phyloP scores from a whole-genome alignment of 2,797 vertebrate species.

The Apogon hyalosoma region DNA sequence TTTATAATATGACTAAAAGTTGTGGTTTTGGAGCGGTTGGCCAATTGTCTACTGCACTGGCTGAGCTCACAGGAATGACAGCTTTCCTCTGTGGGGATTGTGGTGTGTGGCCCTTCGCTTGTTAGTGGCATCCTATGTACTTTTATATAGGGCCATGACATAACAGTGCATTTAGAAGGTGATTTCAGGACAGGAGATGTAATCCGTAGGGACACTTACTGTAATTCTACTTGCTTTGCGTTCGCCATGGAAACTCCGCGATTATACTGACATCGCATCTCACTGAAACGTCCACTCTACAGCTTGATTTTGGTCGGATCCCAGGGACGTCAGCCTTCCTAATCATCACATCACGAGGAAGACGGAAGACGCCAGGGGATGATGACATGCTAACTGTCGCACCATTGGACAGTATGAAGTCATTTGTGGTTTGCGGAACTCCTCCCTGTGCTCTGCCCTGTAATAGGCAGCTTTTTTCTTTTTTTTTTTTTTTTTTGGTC shows the following conservation, averaged over 20 bases:
- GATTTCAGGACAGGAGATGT: constrained; percentile 26
- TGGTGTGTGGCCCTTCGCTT: constrained; percentile 34
- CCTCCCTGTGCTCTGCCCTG: constrained; percentile 59
- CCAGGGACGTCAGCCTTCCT: constrained; percentile 44
- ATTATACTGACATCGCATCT: constrained; percentile 33
- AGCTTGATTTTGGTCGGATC: constrained; percentile 30
- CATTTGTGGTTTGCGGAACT: constrained; percentile 45
- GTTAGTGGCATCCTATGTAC: constrained; percentile 29
- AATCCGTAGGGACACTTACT: constrained; percentile 9
- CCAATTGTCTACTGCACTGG: constrained; percentile 44
- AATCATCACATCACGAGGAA: constrained; percentile 52
- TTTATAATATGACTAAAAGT: constrained; percentile 39
- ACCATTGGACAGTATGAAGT: constrained; percentile 57
- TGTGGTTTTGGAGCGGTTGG: constrained; percentile 50
- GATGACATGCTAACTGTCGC: constrained; percentile 53
- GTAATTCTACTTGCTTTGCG: constrained; percentile 12
- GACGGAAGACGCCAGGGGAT: constrained; percentile 46
- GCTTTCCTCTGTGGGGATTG: constrained; percentile 37
- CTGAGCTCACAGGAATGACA: constrained; percentile 31
- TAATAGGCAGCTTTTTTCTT: constrained; percentile 29
- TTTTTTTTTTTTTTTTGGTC: constrained; percentile 32
- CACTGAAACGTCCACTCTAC: constrained; percentile 20
- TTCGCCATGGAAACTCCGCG: constrained; percentile 30
- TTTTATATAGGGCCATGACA: background rate
- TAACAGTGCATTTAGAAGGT: constrained; percentile 20